Conservation (phyloP, 2,113 vertebrate genomes). For the Bufo bufo region DNA sequence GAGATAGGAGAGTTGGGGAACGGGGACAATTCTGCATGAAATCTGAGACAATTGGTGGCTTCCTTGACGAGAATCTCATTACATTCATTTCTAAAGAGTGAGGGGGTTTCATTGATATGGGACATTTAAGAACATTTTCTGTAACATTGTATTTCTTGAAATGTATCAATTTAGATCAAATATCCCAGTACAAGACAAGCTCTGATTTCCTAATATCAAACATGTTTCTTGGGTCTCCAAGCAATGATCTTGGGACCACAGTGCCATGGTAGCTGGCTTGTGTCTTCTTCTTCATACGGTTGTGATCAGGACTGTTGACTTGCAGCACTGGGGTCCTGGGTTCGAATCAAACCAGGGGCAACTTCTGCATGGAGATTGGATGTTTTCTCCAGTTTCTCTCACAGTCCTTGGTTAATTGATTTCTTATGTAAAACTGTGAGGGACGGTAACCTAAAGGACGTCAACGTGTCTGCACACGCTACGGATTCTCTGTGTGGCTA, state of each 20-base stretch:
- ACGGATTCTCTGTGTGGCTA: too few relatives aligned
- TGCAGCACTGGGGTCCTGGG: too few relatives aligned
- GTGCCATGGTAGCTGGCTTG: not conserved
- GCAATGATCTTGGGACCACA: not conserved
- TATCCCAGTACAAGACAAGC: not conserved
- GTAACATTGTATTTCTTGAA: not conserved
- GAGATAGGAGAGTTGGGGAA: constrained; percentile 63
- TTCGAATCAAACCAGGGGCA: too few relatives aligned
- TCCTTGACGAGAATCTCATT: constrained; percentile 60
- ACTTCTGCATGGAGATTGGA: too few relatives aligned
- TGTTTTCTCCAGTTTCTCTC: too few relatives aligned
- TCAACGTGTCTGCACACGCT: too few relatives aligned
- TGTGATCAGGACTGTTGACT: not conserved
- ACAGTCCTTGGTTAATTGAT: too few relatives aligned
- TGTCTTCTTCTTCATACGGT: not conserved
- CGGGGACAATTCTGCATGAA: constrained; percentile 60
- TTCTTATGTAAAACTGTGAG: too few relatives aligned
- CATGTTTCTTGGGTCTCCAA: not conserved
- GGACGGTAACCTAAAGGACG: too few relatives aligned
- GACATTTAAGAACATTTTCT: constrained; percentile 9
- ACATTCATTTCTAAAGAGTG: constrained; percentile 61
- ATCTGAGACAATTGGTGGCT: constrained; percentile 64
- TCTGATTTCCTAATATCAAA: not conserved
- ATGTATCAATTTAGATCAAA: not conserved
- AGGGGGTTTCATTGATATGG: not conserved